Percentiles rank a stretch among this genome's conserved stretches.
These are phyloP conservation scores for Drosophila suzukii DNA, from an alignment of 1,140 invertebrate species.

Conservation along the genomic window DNA sequence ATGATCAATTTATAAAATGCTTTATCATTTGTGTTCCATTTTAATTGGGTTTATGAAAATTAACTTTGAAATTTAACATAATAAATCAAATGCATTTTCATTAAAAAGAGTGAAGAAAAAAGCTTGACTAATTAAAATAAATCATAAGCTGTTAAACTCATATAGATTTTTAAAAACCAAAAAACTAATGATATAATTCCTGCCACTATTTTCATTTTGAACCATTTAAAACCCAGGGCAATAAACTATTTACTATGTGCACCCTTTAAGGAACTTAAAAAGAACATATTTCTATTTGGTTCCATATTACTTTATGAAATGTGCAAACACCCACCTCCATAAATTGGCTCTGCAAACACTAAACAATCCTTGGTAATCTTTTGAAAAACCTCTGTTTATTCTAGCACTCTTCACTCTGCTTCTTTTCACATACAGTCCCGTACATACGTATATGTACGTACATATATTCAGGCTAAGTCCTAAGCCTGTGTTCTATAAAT, in stretches of 20 bases:
- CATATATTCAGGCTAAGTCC: constrained; percentile 8
- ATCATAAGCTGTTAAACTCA: neutral
- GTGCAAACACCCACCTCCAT: constrained; percentile 7
- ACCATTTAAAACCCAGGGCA: too few species aligned
- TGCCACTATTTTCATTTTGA: too few species aligned
- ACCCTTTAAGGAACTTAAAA: neutral
- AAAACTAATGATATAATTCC: too few species aligned
- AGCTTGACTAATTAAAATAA: neutral
- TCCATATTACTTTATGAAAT: neutral
- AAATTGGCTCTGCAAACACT: constrained; percentile 33
- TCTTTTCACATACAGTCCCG: neutral
- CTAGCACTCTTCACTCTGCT: constrained; percentile 6
- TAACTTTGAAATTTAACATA: neutral
- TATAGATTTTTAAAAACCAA: neutral
- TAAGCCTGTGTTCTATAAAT: constrained; percentile 39
- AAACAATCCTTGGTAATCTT: constrained; percentile 35
- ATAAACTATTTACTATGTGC: too few species aligned
- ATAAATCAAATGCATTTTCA: too few species aligned
- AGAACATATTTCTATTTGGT: neutral
- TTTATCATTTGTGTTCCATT: neutral
- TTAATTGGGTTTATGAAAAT: neutral
- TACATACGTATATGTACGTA: neutral
- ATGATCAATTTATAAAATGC: neutral
- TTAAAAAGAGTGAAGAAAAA: too few species aligned
- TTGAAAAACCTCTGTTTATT: constrained; percentile 39